Percentiles rank a stretch among this genome's conserved stretches.
These are phyloP conservation scores for Sialia sialis DNA, from an alignment of 2,113 vertebrate species.

Conservation along the genomic window DNA sequence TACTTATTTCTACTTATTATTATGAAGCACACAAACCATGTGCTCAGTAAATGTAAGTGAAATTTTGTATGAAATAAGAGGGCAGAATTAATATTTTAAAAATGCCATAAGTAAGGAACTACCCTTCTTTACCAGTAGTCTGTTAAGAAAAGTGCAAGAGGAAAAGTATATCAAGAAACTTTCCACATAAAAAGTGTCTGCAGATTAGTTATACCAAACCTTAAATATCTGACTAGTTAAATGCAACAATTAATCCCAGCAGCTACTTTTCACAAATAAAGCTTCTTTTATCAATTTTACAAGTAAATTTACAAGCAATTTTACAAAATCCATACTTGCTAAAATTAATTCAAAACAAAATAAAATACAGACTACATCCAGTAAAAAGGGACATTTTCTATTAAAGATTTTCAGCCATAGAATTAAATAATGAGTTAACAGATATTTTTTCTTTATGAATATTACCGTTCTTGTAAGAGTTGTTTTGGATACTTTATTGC, in stretches of 20 bases:
- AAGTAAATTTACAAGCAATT: too few species aligned
- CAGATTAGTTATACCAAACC: background rate
- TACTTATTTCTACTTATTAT: background rate
- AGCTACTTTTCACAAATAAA: background rate
- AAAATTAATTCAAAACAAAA: background rate
- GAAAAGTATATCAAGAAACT: background rate
- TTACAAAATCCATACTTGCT: background rate
- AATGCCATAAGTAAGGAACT: background rate
- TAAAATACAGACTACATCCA: background rate
- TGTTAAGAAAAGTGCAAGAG: background rate
- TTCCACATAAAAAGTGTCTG: background rate
- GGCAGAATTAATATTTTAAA: background rate
- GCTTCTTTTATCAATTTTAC: background rate
- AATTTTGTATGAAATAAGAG: background rate
- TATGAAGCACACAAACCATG: background rate
- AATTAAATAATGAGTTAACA: background rate
- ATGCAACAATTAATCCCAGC: background rate
- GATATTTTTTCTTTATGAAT: background rate
- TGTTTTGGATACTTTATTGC: background rate
- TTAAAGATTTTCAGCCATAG: background rate
- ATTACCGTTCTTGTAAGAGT: background rate
- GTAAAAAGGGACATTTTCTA: background rate
- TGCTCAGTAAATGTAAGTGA: background rate
- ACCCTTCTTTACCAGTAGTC: background rate
- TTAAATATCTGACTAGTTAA: background rate